Evolutionary conservation across 2,797 vertebrate species (phyloP).

Genomic region (Hipposideros larvatus): DNA sequence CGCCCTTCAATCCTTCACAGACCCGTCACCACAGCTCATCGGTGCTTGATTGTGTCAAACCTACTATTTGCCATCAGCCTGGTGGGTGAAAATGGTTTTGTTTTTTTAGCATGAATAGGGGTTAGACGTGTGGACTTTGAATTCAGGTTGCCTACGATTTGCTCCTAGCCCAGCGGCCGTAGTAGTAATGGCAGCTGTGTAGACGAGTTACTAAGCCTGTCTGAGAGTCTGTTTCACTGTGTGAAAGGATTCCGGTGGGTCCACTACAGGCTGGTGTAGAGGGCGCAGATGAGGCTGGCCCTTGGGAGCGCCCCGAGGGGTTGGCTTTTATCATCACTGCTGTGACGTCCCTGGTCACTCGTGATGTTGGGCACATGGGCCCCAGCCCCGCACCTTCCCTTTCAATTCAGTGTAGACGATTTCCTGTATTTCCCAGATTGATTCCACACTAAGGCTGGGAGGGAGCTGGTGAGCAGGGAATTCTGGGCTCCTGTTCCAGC

Average conservation of each 20-base stretch:
- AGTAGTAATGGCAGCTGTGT: neutral
- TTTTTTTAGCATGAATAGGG: neutral
- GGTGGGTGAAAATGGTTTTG: neutral
- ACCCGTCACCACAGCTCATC: neutral
- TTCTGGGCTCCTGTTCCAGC: neutral
- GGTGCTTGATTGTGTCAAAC: neutral
- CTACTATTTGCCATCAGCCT: neutral
- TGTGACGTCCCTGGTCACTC: neutral
- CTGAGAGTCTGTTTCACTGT: neutral
- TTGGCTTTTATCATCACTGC: neutral
- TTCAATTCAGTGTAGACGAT: neutral
- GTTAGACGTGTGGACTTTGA: neutral
- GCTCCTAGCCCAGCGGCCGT: neutral
- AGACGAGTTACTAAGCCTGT: neutral
- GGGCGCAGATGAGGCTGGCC: neutral
- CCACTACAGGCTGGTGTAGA: fast-evolving
- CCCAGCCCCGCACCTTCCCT: neutral
- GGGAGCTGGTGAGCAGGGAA: neutral
- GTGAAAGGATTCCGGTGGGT: neutral
- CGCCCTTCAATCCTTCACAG: neutral
- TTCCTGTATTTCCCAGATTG: neutral
- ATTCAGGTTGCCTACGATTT: neutral
- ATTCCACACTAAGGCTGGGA: neutral
- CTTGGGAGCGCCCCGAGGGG: fast-evolving
- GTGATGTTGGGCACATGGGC: fast-evolving